phyloP scores from a whole-genome alignment of 2,888 invertebrate species.

The Galerucella nymphaeae region DNA sequence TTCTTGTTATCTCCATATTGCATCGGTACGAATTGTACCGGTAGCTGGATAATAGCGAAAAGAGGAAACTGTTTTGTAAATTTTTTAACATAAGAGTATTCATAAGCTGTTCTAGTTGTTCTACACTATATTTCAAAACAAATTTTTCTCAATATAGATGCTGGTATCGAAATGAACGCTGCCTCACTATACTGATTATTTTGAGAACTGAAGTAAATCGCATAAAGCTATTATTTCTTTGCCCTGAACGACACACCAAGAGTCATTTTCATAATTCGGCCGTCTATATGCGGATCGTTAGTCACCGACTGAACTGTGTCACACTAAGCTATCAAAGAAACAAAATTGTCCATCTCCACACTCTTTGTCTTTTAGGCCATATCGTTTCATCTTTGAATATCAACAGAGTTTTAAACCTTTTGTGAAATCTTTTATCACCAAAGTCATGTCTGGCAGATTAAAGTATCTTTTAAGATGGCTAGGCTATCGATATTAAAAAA shows the following conservation, averaged over 20 bases:
- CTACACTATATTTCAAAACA: too few relatives aligned
- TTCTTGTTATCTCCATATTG: constrained; percentile 53
- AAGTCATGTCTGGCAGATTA: too few relatives aligned
- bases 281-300: constrained; percentile 70
- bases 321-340: constrained; percentile 62
- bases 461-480: too few relatives aligned
- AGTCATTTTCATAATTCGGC: constrained; percentile 72
- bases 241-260: constrained; percentile 63
- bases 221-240: constrained; percentile 46
- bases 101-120: too few relatives aligned
- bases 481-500: too few relatives aligned
- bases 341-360: constrained; percentile 59
- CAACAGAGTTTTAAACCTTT: constrained; percentile 5
- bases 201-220: constrained; percentile 33
- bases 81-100: too few relatives aligned
- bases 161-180: background rate
- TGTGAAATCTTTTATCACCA: too few relatives aligned
- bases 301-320: constrained; percentile 68
- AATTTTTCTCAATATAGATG: background rate
- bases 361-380: constrained; percentile 38
- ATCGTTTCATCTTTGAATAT: background rate
- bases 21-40: constrained; percentile 43
- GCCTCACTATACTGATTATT: background rate
- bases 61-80: background rate
- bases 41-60: background rate